phyloP scores from a whole-genome alignment of 2,797 vertebrate species.

The Xenops minutus region DNA sequence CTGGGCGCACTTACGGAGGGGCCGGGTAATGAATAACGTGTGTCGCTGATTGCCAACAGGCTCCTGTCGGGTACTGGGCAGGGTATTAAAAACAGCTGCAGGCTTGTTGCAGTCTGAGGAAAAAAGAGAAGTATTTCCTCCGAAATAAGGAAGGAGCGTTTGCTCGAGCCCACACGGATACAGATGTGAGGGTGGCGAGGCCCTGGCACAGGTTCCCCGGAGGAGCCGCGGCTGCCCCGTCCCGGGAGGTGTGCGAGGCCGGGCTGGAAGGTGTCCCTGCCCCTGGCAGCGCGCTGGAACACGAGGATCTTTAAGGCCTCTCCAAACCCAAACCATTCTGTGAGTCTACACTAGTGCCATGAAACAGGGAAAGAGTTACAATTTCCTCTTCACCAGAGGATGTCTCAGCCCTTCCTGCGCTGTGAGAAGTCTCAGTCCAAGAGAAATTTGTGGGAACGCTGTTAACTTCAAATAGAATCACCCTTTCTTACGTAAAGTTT shows the following conservation, averaged over 20 bases:
- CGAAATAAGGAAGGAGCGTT: background rate
- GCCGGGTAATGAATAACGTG: background rate
- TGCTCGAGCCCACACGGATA: background rate
- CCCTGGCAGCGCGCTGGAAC: background rate
- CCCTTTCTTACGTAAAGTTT: rapidly evolving
- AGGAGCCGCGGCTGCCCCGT: background rate
- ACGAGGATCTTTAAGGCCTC: background rate
- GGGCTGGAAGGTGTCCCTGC: background rate
- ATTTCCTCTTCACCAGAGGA: background rate
- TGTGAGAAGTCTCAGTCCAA: background rate
- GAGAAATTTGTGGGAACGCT: background rate
- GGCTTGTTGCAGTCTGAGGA: background rate
- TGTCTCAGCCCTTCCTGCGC: rapidly evolving
- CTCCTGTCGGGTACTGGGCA: background rate
- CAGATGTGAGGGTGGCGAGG: background rate
- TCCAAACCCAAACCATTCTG: background rate
- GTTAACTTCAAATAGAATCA: background rate
- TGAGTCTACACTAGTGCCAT: background rate
- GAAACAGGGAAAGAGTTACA: rapidly evolving
- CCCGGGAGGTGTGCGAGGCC: background rate
- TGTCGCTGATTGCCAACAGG: background rate
- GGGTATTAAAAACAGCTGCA: background rate
- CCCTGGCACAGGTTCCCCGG: background rate
- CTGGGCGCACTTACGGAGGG: background rate
- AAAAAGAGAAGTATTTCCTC: background rate